Conservation (phyloP, 2,888 invertebrate species). For the Aleiodes testaceus region DNA sequence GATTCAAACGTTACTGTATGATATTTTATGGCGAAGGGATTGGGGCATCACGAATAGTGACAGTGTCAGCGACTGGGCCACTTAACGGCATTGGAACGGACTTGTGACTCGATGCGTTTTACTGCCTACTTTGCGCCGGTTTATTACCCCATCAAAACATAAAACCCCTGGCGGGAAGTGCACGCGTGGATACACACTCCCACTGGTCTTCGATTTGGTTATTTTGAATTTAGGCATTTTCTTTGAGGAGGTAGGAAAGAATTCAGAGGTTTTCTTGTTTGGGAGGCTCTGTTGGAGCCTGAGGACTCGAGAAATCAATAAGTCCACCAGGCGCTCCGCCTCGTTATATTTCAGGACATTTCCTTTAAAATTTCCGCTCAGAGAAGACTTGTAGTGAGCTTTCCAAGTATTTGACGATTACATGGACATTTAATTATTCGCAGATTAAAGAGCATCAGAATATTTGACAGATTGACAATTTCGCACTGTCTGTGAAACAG, state of each 20-base stretch:
- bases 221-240: conserved; percentile 58
- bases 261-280: too few relatives aligned
- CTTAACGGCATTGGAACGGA: conserved; percentile 72
- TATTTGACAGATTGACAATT: too few relatives aligned
- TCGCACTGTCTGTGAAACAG: conserved; percentile 44
- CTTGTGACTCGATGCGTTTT: conserved; percentile 73
- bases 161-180: conserved; percentile 69
- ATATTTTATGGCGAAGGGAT: conserved; percentile 55
- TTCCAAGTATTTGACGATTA: too few relatives aligned
- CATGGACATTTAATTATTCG: too few relatives aligned
- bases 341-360: too few relatives aligned
- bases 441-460: too few relatives aligned
- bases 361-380: too few relatives aligned
- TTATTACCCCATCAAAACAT: conserved; percentile 73
- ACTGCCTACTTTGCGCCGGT: conserved; percentile 72
- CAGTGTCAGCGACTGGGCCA: conserved; percentile 62
- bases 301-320: too few relatives aligned
- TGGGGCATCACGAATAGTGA: conserved; percentile 56
- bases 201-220: conserved; percentile 60
- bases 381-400: too few relatives aligned
- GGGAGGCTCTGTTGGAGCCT: too few relatives aligned
- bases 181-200: conserved; percentile 69
- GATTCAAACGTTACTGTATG: conserved; percentile 52
- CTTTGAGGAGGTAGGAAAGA: too few relatives aligned
- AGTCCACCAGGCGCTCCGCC: too few relatives aligned